phyloP scores from a whole-genome alignment of 2,113 vertebrate species.

The Gadus chalcogrammus region DNA sequence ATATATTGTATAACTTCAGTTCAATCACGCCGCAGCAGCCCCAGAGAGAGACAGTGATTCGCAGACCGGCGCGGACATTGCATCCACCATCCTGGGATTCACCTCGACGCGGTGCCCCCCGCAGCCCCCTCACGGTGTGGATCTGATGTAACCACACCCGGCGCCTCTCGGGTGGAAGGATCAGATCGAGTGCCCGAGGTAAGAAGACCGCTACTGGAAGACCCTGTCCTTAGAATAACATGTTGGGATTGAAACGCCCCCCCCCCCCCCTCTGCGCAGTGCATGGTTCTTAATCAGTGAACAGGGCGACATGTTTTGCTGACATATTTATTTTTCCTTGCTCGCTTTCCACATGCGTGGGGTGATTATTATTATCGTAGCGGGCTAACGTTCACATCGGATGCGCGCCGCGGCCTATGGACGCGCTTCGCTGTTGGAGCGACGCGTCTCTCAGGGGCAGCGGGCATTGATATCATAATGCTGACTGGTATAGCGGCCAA shows the following conservation, averaged over 20 bases:
- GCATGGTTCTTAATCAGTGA: too few species aligned
- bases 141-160: constrained; percentile 70
- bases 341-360: too few species aligned
- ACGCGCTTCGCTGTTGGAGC: constrained; percentile 59
- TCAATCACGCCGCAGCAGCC: not conserved
- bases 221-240: constrained; percentile 28
- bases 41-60: not conserved
- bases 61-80: constrained; percentile 9
- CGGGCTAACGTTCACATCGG: not conserved
- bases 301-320: too few species aligned
- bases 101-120: constrained; percentile 29
- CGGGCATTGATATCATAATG: too few species aligned
- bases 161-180: constrained; percentile 55
- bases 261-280: too few species aligned
- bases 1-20: not conserved
- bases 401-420: constrained; percentile 34
- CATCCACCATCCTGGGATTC: constrained; percentile 44
- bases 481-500: too few species aligned
- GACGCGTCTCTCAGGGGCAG: constrained; percentile 23
- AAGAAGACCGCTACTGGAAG: constrained; percentile 34
- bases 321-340: too few species aligned
- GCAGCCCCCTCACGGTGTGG: constrained; percentile 47
- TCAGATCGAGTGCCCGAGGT: constrained; percentile 60
- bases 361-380: not conserved
- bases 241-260: constrained; percentile 3